These are phyloP conservation scores for Oncorhynchus mykiss DNA, from an alignment of 2,113 vertebrate species.

Conservation along the genomic window DNA sequence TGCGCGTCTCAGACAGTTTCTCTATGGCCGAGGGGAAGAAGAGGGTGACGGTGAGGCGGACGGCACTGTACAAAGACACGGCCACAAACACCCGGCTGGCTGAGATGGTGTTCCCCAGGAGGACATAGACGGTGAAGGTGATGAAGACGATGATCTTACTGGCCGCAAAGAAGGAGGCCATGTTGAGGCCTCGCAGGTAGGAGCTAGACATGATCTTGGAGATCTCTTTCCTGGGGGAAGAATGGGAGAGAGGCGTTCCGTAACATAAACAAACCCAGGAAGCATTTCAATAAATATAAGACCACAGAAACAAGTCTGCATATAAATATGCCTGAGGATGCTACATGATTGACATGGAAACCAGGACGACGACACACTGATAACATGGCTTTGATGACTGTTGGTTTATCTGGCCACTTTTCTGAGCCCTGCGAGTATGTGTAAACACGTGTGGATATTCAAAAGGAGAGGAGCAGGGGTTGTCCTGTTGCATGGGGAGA, in stretches of 20 bases:
- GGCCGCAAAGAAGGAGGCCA: constrained; percentile 84
- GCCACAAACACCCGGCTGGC: constrained; percentile 83
- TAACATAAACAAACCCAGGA: not conserved
- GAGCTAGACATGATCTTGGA: constrained; percentile 82
- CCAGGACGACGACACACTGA: not conserved
- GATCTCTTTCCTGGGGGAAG: constrained; percentile 78
- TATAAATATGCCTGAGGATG: not conserved
- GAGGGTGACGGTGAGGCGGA: constrained; percentile 83
- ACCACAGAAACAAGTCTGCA: not conserved
- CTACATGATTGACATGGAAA: too few relatives aligned
- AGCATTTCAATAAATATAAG: not conserved
- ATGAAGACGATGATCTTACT: constrained; percentile 85
- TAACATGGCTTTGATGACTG: too few relatives aligned
- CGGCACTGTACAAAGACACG: constrained; percentile 76
- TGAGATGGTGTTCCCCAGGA: constrained; percentile 78
- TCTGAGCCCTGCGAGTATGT: not conserved
- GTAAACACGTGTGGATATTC: not conserved
- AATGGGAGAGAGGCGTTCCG: not conserved
- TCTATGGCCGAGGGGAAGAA: constrained; percentile 86
- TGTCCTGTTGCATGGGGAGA: not conserved
- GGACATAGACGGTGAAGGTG: constrained; percentile 80
- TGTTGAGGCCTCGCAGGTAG: constrained; percentile 84
- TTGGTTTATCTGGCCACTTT: not conserved
- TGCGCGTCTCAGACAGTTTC: constrained; percentile 74
- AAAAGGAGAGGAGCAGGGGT: not conserved